Percentiles rank a stretch among this genome's conserved stretches.
Conservation (phyloP, 2,888 invertebrate genomes). For the Allacma fusca region DNA sequence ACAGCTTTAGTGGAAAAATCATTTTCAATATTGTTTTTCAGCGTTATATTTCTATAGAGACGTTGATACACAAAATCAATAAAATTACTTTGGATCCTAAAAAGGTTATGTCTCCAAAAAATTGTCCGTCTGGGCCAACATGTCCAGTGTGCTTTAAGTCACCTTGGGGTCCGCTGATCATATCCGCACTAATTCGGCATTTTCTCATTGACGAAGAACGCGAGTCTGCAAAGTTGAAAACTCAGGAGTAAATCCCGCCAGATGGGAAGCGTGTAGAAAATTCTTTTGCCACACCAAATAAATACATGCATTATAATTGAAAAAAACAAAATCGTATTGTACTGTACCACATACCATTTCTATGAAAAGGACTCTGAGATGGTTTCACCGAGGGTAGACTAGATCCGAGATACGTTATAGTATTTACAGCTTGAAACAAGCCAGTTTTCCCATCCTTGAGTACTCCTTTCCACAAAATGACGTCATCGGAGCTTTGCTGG, state of each 20-base stretch:
- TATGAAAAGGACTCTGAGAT: constrained; percentile 65
- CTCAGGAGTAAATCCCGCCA: too few species aligned
- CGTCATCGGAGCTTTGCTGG: constrained; percentile 57
- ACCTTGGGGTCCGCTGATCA: constrained; percentile 97
- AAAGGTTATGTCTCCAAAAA: constrained; percentile 91
- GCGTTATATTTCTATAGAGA: too few species aligned
- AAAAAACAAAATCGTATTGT: background rate
- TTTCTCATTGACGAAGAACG: constrained; percentile 62
- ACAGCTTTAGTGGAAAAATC: too few species aligned
- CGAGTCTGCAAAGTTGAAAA: constrained; percentile 53
- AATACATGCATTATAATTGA: background rate
- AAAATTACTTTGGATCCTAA: constrained; percentile 64
- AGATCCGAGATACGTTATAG: constrained; percentile 85
- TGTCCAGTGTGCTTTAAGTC: constrained; percentile 96
- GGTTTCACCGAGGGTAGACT: constrained; percentile 72
- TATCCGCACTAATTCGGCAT: constrained; percentile 80
- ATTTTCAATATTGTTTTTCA: too few species aligned
- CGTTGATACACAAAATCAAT: background rate
- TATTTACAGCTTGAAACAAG: constrained; percentile 86
- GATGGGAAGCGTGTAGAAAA: too few species aligned
- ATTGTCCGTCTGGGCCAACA: constrained; percentile 95
- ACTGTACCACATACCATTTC: constrained; percentile 63
- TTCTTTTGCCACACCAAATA: background rate
- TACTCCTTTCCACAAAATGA: constrained; percentile 83
- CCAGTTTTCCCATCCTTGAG: constrained; percentile 90